Conservation (phyloP, 2,113 vertebrate genomes). For the Antechinus stuartii region DNA sequence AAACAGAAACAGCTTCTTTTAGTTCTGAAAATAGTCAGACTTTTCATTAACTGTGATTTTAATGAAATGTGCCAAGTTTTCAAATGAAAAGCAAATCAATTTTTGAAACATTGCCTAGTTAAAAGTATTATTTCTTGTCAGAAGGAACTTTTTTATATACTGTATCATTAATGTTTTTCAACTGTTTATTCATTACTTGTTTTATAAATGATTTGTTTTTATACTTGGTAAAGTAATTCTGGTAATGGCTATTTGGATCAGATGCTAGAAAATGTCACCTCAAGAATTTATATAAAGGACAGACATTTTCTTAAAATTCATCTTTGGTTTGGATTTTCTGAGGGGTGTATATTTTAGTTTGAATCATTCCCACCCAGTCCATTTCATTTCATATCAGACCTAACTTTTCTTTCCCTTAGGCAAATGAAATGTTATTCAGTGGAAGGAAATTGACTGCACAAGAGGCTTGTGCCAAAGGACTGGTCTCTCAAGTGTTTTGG, state of each 20-base stretch:
- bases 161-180: background rate
- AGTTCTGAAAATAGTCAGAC: background rate
- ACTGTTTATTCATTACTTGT: background rate
- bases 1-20: background rate
- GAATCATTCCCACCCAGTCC: background rate
- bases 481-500: slow-evolving; percentile 99
- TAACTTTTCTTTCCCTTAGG: slow-evolving; percentile 86
- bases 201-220: background rate
- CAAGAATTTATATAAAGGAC: background rate
- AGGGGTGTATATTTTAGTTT: background rate
- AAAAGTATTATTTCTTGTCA: background rate
- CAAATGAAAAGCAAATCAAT: background rate
- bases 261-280: background rate
- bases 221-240: background rate
- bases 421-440: slow-evolving; percentile 97
- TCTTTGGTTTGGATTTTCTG: background rate
- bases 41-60: background rate
- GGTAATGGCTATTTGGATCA: slow-evolving; percentile 9
- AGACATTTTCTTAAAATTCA: slow-evolving; percentile 4
- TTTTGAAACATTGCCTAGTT: background rate
- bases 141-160: background rate
- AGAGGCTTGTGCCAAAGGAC: slow-evolving; percentile 96
- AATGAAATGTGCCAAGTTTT: background rate
- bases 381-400: slow-evolving; percentile 73
- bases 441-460: slow-evolving; percentile 97